Evolutionary conservation across 2,797 vertebrate species (phyloP), one percentile per base, ranked within the genome.

Genomic region (Philypnodon macrostomus): DNA sequence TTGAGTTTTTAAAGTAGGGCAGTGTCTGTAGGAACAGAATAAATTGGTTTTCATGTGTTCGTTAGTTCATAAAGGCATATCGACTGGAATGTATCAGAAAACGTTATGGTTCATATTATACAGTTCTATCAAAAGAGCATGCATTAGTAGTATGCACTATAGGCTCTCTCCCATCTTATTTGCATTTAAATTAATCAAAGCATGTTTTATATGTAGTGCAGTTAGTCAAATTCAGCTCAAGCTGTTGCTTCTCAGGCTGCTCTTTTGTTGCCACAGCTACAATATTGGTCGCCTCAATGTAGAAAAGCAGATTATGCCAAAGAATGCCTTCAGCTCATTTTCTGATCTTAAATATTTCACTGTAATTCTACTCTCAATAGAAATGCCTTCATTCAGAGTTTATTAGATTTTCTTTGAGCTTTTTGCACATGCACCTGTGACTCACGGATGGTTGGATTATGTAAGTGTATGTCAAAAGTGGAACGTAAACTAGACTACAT

Each of bases 141-240:
- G 49, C 44, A 3, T 57, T 32, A 23, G 16, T 19, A 31, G 49
- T 13, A 58, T 13, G 15, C n/a, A n/a, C n/a, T 49, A 33, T 51
- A 40, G 41, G 29, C 30, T 17, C 31, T 4, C 61, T 40, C 47
- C 15, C 31, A n/a, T 27, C 63, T 68, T 57, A 68, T 73, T 80
- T 83, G 66, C 71, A 80, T 83, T 38, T 75, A 77, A 83, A 81
- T 80, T 41, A 77, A 73, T 73, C 52, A 71, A 69, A 70, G 75
- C 52, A 24, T 34, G 64, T 70, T 70, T 74, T 63, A 67, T 76
- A 44, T 58, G 58, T 70, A 58, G 55, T 59, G 16, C 10, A n/a
- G n/a, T n/a, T n/a, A n/a, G n/a, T n/a, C n/a, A n/a, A n/a, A n/a
- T n/a, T n/a, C n/a, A n/a, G n/a, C n/a, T n/a, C n/a, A n/a, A n/a